Conservation (phyloP, 2,888 invertebrate species). For the Petrolisthes manimaculis region DNA sequence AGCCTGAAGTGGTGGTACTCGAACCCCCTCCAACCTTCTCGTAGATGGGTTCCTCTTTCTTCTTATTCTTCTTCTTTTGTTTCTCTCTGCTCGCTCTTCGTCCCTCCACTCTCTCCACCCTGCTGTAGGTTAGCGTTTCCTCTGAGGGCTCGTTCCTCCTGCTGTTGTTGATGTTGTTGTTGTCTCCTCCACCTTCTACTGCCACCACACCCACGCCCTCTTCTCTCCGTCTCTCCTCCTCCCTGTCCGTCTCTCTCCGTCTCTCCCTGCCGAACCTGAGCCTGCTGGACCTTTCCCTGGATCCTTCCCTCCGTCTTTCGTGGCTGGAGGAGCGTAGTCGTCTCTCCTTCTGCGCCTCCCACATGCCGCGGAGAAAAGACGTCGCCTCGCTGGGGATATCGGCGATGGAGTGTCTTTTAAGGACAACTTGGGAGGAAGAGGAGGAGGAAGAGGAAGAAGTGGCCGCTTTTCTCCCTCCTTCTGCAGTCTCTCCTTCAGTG, state of each 20-base stretch:
- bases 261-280: background rate
- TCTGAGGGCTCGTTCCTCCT: background rate
- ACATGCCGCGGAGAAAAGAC: slow-evolving; percentile 36
- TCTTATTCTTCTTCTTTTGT: slow-evolving; percentile 31
- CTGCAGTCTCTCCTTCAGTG: background rate
- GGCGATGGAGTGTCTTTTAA: slow-evolving; percentile 62
- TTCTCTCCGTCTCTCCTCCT: slow-evolving; percentile 10
- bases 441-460: background rate
- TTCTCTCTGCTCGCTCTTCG: slow-evolving; percentile 36
- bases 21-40: slow-evolving; percentile 46
- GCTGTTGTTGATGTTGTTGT: background rate
- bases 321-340: slow-evolving; percentile 41
- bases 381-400: slow-evolving; percentile 49
- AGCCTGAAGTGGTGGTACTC: slow-evolving; percentile 26
- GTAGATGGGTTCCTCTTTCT: slow-evolving; percentile 55
- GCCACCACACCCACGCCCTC: background rate
- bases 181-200: background rate
- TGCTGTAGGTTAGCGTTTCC: background rate
- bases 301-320: slow-evolving; percentile 29
- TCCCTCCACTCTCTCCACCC: slow-evolving; percentile 27
- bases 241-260: background rate
- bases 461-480: too few species aligned
- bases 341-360: slow-evolving; percentile 51
- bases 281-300: background rate
- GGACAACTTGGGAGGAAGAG: background rate